Conservation (phyloP, 2,797 vertebrate species). For the Ctenochaetus hawaiiensis region DNA sequence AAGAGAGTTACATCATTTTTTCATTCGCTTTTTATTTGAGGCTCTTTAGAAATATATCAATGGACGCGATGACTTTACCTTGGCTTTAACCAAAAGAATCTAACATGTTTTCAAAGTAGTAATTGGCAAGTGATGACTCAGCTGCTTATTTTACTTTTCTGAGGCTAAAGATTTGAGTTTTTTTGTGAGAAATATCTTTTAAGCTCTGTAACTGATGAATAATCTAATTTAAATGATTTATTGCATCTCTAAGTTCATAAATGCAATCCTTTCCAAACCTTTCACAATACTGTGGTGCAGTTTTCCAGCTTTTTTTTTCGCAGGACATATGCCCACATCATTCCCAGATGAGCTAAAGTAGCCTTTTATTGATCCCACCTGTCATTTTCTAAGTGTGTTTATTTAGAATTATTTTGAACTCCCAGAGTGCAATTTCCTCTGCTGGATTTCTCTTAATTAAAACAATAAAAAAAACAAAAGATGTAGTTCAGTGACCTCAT, state of each 20-base stretch:
- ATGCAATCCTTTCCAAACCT: background rate
- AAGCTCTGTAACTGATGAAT: conserved; percentile 10
- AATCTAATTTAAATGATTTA: conserved; percentile 24
- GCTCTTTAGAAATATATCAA: conserved; percentile 70
- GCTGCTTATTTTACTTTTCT: conserved; percentile 45
- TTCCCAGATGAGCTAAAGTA: background rate
- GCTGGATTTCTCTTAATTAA: too few relatives aligned
- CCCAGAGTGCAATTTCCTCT: too few relatives aligned
- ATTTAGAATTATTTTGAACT: background rate
- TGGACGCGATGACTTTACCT: conserved; percentile 43
- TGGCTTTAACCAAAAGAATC: conserved; percentile 34
- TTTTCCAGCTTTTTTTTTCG: background rate
- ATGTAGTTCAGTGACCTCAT: too few relatives aligned
- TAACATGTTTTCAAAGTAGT: conserved; percentile 49
- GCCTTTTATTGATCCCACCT: background rate
- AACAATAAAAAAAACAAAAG: too few relatives aligned
- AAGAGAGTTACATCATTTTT: conserved; percentile 66
- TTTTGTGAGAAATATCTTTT: conserved; percentile 23
- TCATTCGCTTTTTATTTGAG: conserved; percentile 65
- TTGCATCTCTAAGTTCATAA: conserved; percentile 4
- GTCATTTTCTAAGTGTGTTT: background rate
- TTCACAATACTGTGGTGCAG: background rate
- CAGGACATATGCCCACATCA: background rate
- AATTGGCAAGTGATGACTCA: conserved; percentile 49
- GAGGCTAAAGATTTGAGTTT: background rate